Conservation (phyloP, 2,113 vertebrate genomes). For the Protobothrops mucrosquamatus region DNA sequence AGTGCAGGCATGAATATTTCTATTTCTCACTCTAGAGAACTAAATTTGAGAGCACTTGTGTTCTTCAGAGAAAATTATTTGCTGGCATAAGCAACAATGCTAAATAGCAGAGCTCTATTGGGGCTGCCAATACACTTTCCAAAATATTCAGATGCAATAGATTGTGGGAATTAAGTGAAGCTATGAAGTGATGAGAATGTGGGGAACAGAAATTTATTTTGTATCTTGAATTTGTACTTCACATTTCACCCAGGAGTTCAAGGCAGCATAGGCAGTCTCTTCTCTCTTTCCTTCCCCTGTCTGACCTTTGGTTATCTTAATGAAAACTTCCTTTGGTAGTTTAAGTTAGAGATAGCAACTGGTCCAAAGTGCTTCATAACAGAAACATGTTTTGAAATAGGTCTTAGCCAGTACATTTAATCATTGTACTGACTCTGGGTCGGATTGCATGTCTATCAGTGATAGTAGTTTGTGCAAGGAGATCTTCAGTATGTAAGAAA, state of each 20-base stretch:
- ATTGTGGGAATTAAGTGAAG: not conserved
- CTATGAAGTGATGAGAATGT: not conserved
- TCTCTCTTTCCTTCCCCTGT: not conserved
- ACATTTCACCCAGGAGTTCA: not conserved
- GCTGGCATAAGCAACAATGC: not conserved
- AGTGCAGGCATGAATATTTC: not conserved
- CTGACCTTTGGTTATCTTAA: not conserved
- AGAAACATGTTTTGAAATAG: not conserved
- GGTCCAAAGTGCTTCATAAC: not conserved
- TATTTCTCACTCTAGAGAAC: not conserved
- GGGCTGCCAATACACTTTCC: not conserved
- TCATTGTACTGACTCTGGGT: not conserved
- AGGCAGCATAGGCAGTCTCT: not conserved
- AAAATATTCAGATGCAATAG: not conserved
- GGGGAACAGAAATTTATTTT: not conserved
- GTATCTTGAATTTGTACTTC: not conserved
- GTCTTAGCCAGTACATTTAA: not conserved
- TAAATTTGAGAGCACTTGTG: not conserved
- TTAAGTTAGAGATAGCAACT: not conserved
- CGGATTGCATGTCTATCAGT: not conserved
- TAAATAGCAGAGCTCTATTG: not conserved
- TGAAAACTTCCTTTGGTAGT: not conserved
- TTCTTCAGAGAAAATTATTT: not conserved
- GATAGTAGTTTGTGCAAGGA: not conserved
- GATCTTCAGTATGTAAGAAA: slow-evolving; percentile 14